Conservation (phyloP, 2,888 invertebrate species). For the Caenorhabditis sulstoni region DNA sequence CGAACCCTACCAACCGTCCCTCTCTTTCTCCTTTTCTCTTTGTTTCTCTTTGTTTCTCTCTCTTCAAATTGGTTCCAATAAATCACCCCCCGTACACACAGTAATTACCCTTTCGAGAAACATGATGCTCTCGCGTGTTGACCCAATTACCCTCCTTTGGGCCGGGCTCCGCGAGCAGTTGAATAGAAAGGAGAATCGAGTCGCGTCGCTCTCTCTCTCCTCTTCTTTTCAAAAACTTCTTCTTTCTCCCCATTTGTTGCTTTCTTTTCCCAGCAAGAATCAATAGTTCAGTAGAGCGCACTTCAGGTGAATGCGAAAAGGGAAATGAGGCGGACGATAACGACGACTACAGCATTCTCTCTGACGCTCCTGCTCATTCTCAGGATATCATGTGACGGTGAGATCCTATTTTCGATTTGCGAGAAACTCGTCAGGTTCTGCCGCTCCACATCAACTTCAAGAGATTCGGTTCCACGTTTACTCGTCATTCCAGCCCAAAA, state of each 20-base stretch:
- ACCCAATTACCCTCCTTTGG: slow-evolving; percentile 46
- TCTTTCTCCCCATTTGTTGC: background rate
- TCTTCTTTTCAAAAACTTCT: slow-evolving; percentile 10
- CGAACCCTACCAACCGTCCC: background rate
- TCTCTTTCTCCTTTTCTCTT: background rate
- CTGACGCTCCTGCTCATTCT: slow-evolving; percentile 15
- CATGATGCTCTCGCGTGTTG: slow-evolving; percentile 36
- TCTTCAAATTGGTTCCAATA: slow-evolving; percentile 10
- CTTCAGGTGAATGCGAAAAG: slow-evolving; percentile 11
- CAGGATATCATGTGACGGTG: slow-evolving; percentile 37
- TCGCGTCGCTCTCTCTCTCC: background rate
- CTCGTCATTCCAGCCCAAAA: slow-evolving; percentile 44
- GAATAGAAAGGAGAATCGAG: background rate
- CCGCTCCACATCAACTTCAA: too few relatives aligned
- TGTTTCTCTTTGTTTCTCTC: background rate
- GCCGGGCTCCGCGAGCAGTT: slow-evolving; percentile 9
- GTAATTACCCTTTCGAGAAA: slow-evolving; percentile 31
- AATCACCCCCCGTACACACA: slow-evolving; percentile 9
- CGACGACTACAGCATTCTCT: slow-evolving; percentile 12
- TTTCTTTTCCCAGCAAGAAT: background rate
- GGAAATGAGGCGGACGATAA: slow-evolving; percentile 13
- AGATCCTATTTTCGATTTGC: background rate
- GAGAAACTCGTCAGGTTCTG: too few relatives aligned
- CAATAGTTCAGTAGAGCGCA: too few relatives aligned
- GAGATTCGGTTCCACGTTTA: too few relatives aligned